A percentile compares a stretch with the other conserved stretches of the same genome.
phyloP scores from a whole-genome alignment of 1,140 invertebrate genomes.

The Ditylenchus dipsaci region DNA sequence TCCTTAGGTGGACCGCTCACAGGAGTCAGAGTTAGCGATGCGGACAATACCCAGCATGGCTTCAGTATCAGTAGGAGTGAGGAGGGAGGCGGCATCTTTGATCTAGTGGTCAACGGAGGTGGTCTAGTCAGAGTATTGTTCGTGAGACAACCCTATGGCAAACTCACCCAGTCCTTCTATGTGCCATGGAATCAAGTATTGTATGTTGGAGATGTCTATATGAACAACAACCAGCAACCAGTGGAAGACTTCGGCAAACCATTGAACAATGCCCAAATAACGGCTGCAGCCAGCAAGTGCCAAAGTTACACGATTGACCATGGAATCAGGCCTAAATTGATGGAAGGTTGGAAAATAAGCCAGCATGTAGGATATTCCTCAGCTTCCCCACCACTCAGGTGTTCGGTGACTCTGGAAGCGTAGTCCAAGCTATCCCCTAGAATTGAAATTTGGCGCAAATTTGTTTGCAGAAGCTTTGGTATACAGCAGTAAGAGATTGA shows the following conservation, averaged over 20 bases:
- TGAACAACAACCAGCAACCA: slow-evolving; percentile 27
- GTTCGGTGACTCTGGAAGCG: not conserved
- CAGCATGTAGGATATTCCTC: not conserved
- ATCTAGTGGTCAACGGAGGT: slow-evolving; percentile 25
- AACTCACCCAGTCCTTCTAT: slow-evolving; percentile 81
- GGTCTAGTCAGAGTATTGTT: slow-evolving; percentile 63
- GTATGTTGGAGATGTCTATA: slow-evolving; percentile 58
- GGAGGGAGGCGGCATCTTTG: slow-evolving; percentile 15
- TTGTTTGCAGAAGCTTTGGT: not conserved
- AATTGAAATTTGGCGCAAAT: not conserved
- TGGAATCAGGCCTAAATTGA: not conserved
- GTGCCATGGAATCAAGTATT: slow-evolving; percentile 90
- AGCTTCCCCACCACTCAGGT: not conserved
- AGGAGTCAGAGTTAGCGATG: slow-evolving; percentile 87
- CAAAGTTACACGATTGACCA: not conserved
- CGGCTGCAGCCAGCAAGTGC: not conserved
- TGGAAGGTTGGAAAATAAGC: not conserved
- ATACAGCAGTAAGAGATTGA: slow-evolving; percentile 1
- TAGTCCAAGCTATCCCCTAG: not conserved
- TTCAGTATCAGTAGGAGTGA: slow-evolving; percentile 60
- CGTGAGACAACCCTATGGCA: slow-evolving; percentile 81
- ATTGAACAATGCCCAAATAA: not conserved
- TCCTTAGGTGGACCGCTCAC: slow-evolving; percentile 82
- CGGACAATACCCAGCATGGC: slow-evolving; percentile 80
- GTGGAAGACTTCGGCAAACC: slow-evolving; percentile 1